Percentiles rank a stretch among this genome's conserved stretches.
phyloP scores from a whole-genome alignment of 2,113 vertebrate genomes.

The Gallinago media region DNA sequence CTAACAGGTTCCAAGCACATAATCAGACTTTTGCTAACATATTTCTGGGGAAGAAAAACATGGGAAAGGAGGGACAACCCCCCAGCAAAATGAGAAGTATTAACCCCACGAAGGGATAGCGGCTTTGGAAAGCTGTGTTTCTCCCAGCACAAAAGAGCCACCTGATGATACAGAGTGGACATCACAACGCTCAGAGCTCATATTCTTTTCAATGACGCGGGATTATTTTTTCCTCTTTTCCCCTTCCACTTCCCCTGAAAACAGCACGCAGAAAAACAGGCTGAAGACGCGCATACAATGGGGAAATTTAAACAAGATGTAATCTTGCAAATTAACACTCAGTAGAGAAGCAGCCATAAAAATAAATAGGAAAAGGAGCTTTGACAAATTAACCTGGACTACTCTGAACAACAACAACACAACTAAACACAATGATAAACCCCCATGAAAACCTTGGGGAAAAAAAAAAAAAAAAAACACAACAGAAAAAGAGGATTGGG shows the following conservation, averaged over 20 bases:
- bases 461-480: not conserved
- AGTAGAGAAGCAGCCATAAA: not conserved
- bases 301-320: not conserved
- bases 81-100: not conserved
- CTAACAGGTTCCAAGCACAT: not conserved
- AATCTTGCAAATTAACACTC: not conserved
- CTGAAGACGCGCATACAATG: not conserved
- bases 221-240: not conserved
- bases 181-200: not conserved
- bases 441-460: not conserved
- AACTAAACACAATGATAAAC: not conserved
- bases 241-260: not conserved
- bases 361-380: not conserved
- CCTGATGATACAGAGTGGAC: not conserved
- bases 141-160: not conserved
- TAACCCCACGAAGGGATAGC: not conserved
- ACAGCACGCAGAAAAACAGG: not conserved
- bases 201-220: not conserved
- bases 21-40: not conserved
- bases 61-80: not conserved
- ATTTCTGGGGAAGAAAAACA: not conserved
- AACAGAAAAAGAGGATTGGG: not conserved
- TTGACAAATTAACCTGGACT: not conserved
- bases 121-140: not conserved
- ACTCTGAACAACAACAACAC: not conserved